phyloP scores from a whole-genome alignment of 2,113 vertebrate genomes.

The Cavia aperea region DNA sequence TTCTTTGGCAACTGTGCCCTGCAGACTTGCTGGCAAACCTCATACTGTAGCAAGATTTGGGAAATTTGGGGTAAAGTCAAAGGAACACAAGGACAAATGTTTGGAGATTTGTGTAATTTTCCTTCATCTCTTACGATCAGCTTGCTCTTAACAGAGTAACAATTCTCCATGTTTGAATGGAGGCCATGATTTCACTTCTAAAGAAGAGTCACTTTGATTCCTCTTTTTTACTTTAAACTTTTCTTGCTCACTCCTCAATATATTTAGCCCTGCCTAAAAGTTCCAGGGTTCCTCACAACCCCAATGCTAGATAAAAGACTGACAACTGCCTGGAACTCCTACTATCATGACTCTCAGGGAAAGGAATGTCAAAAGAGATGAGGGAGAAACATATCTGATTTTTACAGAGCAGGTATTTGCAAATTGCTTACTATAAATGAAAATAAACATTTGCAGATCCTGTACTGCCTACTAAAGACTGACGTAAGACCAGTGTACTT shows the following conservation, averaged over 20 bases:
- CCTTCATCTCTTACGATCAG: not conserved
- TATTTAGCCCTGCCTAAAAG: not conserved
- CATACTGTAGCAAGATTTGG: not conserved
- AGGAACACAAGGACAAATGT: not conserved
- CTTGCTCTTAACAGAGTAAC: not conserved
- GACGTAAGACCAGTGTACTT: not conserved
- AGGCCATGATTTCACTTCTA: not conserved
- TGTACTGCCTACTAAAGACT: not conserved
- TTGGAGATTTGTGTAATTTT: not conserved
- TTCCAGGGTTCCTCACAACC: not conserved
- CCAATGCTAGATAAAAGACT: not conserved
- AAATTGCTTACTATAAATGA: not conserved
- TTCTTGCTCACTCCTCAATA: not conserved
- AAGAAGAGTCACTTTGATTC: not conserved
- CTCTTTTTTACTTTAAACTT: not conserved
- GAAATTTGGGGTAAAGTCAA: not conserved
- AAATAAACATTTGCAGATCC: slow-evolving; percentile 7
- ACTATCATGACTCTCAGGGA: not conserved
- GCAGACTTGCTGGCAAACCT: not conserved
- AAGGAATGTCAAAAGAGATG: not conserved
- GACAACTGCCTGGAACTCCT: not conserved
- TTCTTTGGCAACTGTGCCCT: not conserved
- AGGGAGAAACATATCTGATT: not conserved
- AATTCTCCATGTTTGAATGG: not conserved
- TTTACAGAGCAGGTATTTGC: slow-evolving; percentile 11